phyloP scores from a whole-genome alignment of 2,888 invertebrate genomes.

The Gymnocheta viridis region DNA sequence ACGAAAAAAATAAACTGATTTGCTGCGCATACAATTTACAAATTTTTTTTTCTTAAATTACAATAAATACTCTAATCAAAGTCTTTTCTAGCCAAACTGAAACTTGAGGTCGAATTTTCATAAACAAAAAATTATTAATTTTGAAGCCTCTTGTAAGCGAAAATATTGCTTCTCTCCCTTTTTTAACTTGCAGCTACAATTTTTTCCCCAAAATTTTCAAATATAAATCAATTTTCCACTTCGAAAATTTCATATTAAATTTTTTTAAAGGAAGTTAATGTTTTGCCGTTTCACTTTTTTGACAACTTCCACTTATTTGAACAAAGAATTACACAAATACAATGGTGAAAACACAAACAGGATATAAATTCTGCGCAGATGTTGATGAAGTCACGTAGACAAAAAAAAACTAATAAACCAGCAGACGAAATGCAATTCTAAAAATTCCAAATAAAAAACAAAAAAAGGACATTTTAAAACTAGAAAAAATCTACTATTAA shows the following conservation, averaged over 20 bases:
- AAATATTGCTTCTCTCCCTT: too few species aligned
- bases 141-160: too few species aligned
- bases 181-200: too few species aligned
- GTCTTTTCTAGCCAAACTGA: too few species aligned
- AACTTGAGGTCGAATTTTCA: too few species aligned
- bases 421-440: conserved; percentile 18
- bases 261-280: not conserved
- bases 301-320: conserved; percentile 28
- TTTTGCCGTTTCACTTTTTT: conserved; percentile 5
- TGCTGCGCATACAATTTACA: too few species aligned
- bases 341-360: conserved; percentile 22
- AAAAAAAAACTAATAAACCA: not conserved
- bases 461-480: conserved; percentile 40
- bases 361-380: conserved; percentile 65
- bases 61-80: too few species aligned
- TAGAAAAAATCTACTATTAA: not conserved
- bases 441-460: too few species aligned
- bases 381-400: conserved; percentile 63
- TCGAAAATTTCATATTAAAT: not conserved
- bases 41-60: too few species aligned
- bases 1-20: not conserved
- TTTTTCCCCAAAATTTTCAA: not conserved
- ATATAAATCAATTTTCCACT: not conserved
- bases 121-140: too few species aligned
- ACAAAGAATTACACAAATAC: conserved; percentile 19